Conservation (phyloP, 2,113 vertebrate species). For the Cygnus buccinator region DNA sequence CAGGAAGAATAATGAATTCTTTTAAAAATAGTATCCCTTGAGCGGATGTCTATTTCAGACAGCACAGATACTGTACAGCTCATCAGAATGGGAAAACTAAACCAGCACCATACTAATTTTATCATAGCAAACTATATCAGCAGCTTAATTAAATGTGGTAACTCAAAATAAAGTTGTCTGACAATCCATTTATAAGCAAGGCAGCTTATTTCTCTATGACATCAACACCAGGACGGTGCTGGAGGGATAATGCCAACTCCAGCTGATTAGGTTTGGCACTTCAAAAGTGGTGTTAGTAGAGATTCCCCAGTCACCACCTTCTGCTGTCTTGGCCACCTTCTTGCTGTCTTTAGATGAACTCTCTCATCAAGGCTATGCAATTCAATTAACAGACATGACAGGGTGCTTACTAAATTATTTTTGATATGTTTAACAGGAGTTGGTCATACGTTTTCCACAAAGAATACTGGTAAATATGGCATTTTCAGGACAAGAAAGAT, state of each 20-base stretch:
- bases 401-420: background rate
- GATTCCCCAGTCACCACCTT: background rate
- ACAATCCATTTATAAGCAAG: slow-evolving; percentile 64
- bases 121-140: slow-evolving; percentile 69
- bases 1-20: slow-evolving; percentile 52
- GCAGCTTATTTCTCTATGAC: slow-evolving; percentile 35
- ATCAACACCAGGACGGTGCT: background rate
- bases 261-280: slow-evolving; percentile 51
- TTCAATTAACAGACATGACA: slow-evolving; percentile 35
- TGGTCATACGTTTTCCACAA: background rate
- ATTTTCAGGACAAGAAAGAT: background rate
- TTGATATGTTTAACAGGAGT: background rate
- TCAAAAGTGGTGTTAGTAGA: slow-evolving; percentile 45
- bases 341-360: background rate
- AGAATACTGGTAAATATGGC: background rate
- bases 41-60: slow-evolving; percentile 54
- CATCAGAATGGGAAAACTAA: slow-evolving; percentile 59
- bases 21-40: slow-evolving; percentile 47
- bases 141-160: slow-evolving; percentile 68
- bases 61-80: slow-evolving; percentile 24
- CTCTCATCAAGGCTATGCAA: background rate
- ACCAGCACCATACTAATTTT: slow-evolving; percentile 59
- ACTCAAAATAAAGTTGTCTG: slow-evolving; percentile 70
- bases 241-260: slow-evolving; percentile 20
- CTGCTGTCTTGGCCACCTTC: background rate